These are phyloP conservation scores for Myrmecobius fasciatus DNA, from an alignment of 2,113 vertebrate genomes.

Conservation along the genomic window DNA sequence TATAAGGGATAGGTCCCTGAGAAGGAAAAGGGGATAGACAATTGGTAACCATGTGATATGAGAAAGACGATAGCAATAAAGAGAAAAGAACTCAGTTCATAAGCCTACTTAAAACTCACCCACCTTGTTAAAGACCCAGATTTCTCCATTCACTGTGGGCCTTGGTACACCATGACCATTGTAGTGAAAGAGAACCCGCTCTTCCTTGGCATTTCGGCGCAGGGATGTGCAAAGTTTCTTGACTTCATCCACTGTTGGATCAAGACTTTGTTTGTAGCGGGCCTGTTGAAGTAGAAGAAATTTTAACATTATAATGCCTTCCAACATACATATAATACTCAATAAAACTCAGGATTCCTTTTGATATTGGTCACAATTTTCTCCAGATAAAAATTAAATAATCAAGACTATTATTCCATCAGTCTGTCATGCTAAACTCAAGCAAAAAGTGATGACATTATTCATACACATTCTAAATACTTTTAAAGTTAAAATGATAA, in stretches of 20 bases:
- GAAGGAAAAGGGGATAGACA: background rate
- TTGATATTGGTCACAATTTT: background rate
- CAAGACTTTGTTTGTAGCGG: conserved; percentile 97
- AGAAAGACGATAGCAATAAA: background rate
- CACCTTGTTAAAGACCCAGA: conserved; percentile 99
- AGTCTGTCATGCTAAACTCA: background rate
- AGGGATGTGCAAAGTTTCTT: conserved; percentile 98
- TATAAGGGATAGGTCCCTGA: background rate
- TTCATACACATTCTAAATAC: background rate
- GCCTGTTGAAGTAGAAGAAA: conserved; percentile 84
- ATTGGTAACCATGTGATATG: background rate
- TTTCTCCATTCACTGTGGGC: conserved; percentile 97
- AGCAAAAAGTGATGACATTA: background rate
- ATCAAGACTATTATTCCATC: background rate
- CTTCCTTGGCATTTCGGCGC: conserved; percentile 97
- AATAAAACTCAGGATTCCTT: background rate
- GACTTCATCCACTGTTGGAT: conserved; percentile 98
- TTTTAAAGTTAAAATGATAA: background rate
- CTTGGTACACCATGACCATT: conserved; percentile 98
- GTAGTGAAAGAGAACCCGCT: conserved; percentile 98
- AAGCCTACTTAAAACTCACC: background rate
- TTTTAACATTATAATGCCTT: background rate
- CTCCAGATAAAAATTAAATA: background rate
- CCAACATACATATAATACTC: background rate
- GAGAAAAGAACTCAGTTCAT: fast-evolving